These are phyloP conservation scores for Montipora sp. DNA, from an alignment of 64 coral and sea anemone species.

Conservation along the genomic window DNA sequence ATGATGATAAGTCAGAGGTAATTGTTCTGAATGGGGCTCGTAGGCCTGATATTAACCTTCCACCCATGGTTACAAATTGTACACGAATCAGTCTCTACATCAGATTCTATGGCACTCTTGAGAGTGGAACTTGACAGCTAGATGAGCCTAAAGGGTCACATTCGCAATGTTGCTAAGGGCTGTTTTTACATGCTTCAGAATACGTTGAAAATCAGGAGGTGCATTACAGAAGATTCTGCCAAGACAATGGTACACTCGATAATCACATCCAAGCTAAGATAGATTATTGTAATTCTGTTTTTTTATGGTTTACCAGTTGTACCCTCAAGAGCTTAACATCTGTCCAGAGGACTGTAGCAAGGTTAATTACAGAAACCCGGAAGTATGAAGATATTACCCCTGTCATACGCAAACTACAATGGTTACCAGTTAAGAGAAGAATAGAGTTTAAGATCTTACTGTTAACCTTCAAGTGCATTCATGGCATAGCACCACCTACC, in stretches of 20 bases:
- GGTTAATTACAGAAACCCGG: neutral
- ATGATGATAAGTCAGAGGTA: no score
- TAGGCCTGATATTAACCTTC: no score
- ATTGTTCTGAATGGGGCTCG: no score
- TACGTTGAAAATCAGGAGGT: conserved; percentile 14
- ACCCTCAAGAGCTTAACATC: neutral
- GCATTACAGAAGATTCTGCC: neutral
- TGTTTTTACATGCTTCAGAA: conserved; percentile 23
- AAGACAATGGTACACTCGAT: conserved; percentile 15
- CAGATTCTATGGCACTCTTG: neutral
- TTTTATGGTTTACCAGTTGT: neutral
- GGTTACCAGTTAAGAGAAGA: neutral
- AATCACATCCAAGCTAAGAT: no score
- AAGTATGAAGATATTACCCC: conserved; percentile 17
- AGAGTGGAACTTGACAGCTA: neutral
- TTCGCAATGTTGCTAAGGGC: neutral
- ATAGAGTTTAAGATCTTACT: neutral
- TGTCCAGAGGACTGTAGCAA: neutral
- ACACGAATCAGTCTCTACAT: no score
- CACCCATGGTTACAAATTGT: no score
- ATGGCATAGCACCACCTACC: no score
- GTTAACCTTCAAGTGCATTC: no score
- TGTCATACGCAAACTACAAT: neutral
- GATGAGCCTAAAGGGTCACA: neutral
- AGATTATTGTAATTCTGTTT: no score